Base-by-base conservation (phyloP, 1,140 invertebrate species). In the Drosophila watanabei region DNA sequence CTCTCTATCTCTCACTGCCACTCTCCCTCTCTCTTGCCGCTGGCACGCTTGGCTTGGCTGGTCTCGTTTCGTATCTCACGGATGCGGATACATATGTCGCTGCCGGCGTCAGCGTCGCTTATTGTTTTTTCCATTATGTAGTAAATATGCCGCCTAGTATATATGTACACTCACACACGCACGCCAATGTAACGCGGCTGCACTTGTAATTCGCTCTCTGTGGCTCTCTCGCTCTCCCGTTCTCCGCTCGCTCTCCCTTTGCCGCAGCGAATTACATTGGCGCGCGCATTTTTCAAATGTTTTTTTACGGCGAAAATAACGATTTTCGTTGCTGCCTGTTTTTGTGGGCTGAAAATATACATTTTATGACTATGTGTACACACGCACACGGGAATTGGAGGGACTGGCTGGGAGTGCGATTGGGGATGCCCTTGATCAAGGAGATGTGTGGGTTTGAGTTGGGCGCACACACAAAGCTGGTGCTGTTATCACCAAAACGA, bases 291-390 rank as follows among this genome's bases (percentile, higher is more conserved):
- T 87, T 90, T 90, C 71, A 90, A 90, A 89, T 86, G 79, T 66
- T 86, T 81, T 88, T 89, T 90, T 89, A 91, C 82, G 82, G 87
- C 86, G 87, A 86, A 90, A 90, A 80, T 90, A 90, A 90, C 82
- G 87, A 90, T 90, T 90, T 90, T 90, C 88, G 70, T 75, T 65
- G 59, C 43, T 48, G 82, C 63, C 65, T 78, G 82, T 86, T 86
- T 57, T 78, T 87, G 79, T 86, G 79, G 63, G 82, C 82, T 90
- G 83, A 71, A 89, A 90, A 89, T 85, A 90, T 90, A 82, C 85
- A 76, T 85, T 89, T 89, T 85, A 89, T 85, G 79, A 66, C 63
- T 63, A 59, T 88, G 60, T 88, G 63, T 75, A 81, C 35, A 80
- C 70, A 71, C 65, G 69, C 63, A 72, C 63, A 57, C 37, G 37